Evolutionary conservation across 2,888 invertebrate genomes (phyloP).

Genomic region (Dilophus febrilis): DNA sequence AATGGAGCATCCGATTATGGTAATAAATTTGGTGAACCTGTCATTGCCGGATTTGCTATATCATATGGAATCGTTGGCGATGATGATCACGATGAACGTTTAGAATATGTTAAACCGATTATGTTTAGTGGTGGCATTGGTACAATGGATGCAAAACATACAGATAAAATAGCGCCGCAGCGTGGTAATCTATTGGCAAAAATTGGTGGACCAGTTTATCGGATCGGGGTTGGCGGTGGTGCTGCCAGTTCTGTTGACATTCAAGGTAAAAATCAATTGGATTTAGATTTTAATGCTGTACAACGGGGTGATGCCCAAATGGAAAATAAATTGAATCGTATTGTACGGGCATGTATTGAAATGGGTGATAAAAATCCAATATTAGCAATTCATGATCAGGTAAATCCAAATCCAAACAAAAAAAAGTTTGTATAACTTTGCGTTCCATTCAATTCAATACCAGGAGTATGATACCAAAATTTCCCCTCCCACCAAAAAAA

Average conservation of each 20-base stretch:
- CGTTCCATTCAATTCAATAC: no score
- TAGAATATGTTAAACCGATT: conserved; percentile 95
- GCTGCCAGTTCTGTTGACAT: conserved; percentile 92
- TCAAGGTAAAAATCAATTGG: conserved; percentile 71
- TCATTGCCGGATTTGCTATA: conserved; percentile 78
- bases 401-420: no score
- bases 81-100: conserved; percentile 38
- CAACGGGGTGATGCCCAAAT: conserved; percentile 91
- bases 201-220: conserved; percentile 91
- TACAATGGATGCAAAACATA: conserved; percentile 67
- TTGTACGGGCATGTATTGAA: conserved; percentile 85
- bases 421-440: no score
- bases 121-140: conserved; percentile 98
- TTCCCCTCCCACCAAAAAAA: no score
- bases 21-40: conserved; percentile 96
- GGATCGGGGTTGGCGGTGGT: conserved; percentile 98
- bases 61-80: conserved; percentile 67
- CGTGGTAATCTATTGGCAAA: conserved; percentile 84
- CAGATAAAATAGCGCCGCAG: conserved; percentile 55
- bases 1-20: conserved; percentile 98
- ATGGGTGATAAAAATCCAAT: conserved; percentile 70
- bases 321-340: conserved; percentile 92
- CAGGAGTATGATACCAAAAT: no score
- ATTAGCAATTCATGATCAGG: conserved; percentile 85
- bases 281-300: conserved; percentile 90